A percentile compares a stretch with the other conserved stretches of the same genome.
phyloP scores from a whole-genome alignment of 2,113 vertebrate genomes.

The Casuarius casuarius region DNA sequence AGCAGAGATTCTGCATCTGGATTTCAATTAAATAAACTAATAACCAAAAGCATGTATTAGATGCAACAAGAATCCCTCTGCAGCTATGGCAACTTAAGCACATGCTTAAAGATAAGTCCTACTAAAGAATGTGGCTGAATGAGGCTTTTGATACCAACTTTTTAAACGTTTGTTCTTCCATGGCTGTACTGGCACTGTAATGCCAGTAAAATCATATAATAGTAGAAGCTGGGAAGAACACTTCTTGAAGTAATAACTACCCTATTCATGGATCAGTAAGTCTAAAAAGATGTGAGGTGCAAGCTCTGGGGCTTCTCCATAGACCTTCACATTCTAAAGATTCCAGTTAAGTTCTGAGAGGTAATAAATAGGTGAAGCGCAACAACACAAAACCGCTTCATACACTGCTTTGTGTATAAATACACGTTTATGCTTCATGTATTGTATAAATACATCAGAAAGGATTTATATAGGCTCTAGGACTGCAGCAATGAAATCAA shows the following conservation, averaged over 20 bases:
- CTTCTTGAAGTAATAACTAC: background rate
- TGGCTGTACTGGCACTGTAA: background rate
- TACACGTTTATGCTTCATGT: background rate
- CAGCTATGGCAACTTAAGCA: background rate
- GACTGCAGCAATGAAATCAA: background rate
- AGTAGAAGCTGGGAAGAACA: background rate
- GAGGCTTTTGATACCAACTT: background rate
- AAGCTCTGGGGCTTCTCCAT: background rate
- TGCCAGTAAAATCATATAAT: background rate
- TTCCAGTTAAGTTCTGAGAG: background rate
- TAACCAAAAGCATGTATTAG: background rate
- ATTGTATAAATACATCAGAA: background rate
- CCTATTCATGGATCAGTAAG: background rate
- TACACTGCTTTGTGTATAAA: no score
- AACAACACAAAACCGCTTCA: background rate
- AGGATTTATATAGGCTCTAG: background rate
- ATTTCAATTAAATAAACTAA: background rate
- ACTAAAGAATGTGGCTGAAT: background rate
- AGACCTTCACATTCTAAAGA: background rate
- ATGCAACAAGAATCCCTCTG: background rate
- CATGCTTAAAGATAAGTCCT: background rate
- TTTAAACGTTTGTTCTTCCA: background rate
- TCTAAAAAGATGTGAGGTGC: background rate
- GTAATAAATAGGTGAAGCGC: background rate
- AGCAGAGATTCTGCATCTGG: background rate